A percentile compares a stretch with the other conserved stretches of the same genome.
Evolutionary conservation across 2,113 vertebrate genomes (phyloP).

Genomic region (Ivindomyrus marchei): DNA sequence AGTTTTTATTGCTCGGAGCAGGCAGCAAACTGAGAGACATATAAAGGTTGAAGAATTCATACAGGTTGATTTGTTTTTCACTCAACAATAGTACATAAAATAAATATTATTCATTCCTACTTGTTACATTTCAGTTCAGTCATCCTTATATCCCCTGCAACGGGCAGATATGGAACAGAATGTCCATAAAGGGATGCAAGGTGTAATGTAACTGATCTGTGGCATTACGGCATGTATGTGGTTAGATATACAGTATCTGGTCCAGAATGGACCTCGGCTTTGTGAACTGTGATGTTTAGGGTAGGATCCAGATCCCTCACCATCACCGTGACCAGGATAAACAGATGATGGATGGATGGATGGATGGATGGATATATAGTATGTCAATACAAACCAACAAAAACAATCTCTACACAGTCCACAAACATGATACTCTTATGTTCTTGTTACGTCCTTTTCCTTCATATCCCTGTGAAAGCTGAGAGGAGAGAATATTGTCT

Average conservation of each 20-base stretch:
- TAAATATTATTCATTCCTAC: neutral
- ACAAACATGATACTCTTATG: neutral
- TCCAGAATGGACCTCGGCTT: no score
- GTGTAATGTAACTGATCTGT: neutral
- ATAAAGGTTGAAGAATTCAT: neutral
- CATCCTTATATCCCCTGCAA: neutral
- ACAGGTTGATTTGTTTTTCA: neutral
- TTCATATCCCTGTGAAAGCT: neutral
- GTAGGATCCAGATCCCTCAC: no score
- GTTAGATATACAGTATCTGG: no score
- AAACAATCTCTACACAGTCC: neutral
- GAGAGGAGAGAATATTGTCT: neutral
- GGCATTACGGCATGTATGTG: neutral
- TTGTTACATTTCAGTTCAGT: neutral
- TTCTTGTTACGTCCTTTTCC: neutral
- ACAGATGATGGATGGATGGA: neutral
- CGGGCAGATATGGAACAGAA: neutral
- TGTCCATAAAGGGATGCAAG: neutral
- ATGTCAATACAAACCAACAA: neutral
- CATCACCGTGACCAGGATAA: neutral
- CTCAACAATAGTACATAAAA: neutral
- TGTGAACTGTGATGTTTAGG: neutral
- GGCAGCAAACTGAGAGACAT: neutral
- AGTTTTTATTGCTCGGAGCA: neutral
- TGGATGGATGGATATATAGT: neutral